Evolutionary conservation across 2,113 vertebrate genomes (phyloP), one percentile per base, ranked within the genome.

Genomic region (Brachypodius melanocephalos): DNA sequence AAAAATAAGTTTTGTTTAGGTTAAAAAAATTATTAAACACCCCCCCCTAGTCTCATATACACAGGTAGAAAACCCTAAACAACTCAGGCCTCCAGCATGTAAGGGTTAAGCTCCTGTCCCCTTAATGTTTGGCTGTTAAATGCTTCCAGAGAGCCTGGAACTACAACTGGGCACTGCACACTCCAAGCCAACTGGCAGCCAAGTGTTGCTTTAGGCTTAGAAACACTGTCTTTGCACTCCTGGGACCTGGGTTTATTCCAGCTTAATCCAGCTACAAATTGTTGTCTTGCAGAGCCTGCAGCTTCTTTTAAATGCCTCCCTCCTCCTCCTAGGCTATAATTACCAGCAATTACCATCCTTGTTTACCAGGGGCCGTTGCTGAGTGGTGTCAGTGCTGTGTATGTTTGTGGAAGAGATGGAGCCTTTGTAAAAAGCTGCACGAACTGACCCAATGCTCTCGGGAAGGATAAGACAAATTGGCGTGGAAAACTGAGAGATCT

Each of bases 261-360:
- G 95, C 79, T 90, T 97, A 96, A 96, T 96, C 92, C 93, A 93
- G 49, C 88, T 96, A 97, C 95, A 96, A 97, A 97, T 90, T 92
- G 82, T 93, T 93, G 93, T 86, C 93, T 93, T 91, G 79, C 86
- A 94, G 90, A 91, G 72, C 61, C 75, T 84, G 79, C 51, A 86
- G 72, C 82, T 94, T 88, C 88, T 85, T 95, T 78, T 51, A 36
- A 93, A 88, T 3, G 55, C 48, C 63, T 71, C 65, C 71, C 66
- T 61, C 16, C 66, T 68, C 66, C 77, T 31, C 4, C 0, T 7
- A 28, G 77, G 1, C 1, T 49, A 1, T 89, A 95, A 95, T 89
- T 91, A 94, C 38, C 85, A 62, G 71, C 81, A 95, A 88, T 95
- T 95, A 89, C 48, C 77, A 57, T 57, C 78, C 52, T 73, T 95